Evolutionary conservation across 2,113 vertebrate species (phyloP), one percentile per base, ranked within the genome.

Genomic region (Ginglymostoma cirratum): DNA sequence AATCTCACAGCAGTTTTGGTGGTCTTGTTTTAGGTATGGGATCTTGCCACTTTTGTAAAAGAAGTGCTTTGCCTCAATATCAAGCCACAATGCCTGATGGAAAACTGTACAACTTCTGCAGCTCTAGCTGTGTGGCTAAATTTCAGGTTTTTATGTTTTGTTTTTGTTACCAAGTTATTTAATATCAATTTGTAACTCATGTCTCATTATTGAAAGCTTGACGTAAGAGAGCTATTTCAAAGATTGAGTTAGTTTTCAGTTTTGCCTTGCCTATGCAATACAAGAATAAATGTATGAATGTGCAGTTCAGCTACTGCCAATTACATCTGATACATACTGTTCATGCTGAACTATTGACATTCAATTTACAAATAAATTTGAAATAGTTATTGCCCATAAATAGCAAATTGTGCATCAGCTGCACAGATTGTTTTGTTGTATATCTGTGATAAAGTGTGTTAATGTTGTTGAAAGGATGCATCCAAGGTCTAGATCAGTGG

Each of bases 41-140:
- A 97, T 99, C 99, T 96, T 99, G 99, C 98, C 98, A 99, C 98
- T 99, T 99, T 98, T 99, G 99, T 98, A 99, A 99, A 97, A 98
- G 98, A 98, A 99, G 98, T 97, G 98, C 98, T 95, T 99, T 99
- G 98, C 99, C 99, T 97, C 99, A 99, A 45, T 99, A 98, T 97
- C 99, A 99, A 98, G 99, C 99, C 97, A 99, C 98, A 96, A 98
- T 99, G 97, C 98, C 99, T 96, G 99, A 99, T 98, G 99, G 99
- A 96, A 98, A 98, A 97, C 97, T 99, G 96, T 98, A 99, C 97
- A 99, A 98, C 98, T 99, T 99, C 98, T 99, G 99, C 98, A 99
- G 99, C 98, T 99, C 99, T 70, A 98, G 97, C 97, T 99, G 99
- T 97, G 99, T 99, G 96, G 98, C 98, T 97, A 99, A 99, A 98